Percentiles rank a stretch among this genome's conserved stretches.
These are phyloP conservation scores for Odobenus rosmarus DNA, from an alignment of 2,113 vertebrate species.

Conservation along the genomic window DNA sequence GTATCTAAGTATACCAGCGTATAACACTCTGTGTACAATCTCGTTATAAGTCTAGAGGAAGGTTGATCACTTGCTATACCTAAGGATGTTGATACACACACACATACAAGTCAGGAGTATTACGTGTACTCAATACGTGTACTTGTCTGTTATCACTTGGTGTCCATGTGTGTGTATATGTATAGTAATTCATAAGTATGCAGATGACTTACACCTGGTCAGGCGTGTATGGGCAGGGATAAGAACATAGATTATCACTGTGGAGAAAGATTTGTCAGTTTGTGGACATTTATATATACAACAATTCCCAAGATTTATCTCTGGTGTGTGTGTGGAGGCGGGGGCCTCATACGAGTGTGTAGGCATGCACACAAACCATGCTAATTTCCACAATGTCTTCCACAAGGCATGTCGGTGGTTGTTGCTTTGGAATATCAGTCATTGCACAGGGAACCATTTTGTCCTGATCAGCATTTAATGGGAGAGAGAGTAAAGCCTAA, in stretches of 20 bases:
- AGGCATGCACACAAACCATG: accelerated
- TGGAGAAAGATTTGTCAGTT: neutral
- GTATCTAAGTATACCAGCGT: neutral
- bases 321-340: accelerated
- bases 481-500: slow-evolving; percentile 51
- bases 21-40: neutral
- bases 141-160: neutral
- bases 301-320: neutral
- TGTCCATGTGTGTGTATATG: neutral
- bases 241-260: neutral
- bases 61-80: neutral
- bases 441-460: slow-evolving; percentile 34
- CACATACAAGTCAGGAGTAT: slow-evolving; percentile 62
- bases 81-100: neutral
- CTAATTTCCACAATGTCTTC: neutral
- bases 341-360: neutral
- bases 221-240: neutral
- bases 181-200: neutral
- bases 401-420: slow-evolving; percentile 52
- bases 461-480: neutral
- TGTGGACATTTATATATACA: neutral
- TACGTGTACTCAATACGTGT: neutral
- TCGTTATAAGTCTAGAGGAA: slow-evolving; percentile 74
- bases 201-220: neutral
- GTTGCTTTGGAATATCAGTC: slow-evolving; percentile 74